Base-by-base conservation (phyloP, 2,888 invertebrate genomes). In the Syritta pipiens region DNA sequence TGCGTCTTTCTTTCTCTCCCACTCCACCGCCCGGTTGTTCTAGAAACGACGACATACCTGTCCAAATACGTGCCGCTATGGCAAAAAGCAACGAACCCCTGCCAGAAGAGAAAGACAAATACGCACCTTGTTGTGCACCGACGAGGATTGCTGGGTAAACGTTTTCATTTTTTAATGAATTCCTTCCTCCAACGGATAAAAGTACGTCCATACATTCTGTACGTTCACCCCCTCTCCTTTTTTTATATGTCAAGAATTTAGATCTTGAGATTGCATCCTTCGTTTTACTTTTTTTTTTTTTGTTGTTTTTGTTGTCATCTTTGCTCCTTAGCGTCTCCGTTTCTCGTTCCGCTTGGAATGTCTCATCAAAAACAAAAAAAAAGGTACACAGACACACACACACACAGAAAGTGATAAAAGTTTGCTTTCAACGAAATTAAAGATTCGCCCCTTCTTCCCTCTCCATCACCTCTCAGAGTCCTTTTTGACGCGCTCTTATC, bases 151-250 rank as follows among this genome's bases (percentile, higher is more conserved):
- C 67, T 68, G 30, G 37, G 55, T 57, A 74, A 79, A 79, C 72
- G 79, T 71, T 77, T 71, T 28, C 35, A 20, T 57, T 68, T 68
- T 79, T 49, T 67, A 79, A 79, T 68, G 67, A 79, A 60, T 79
- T 57, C 79, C 44, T 51, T 48, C 9, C 12, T 32, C 26, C 4
- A 59, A 19, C 17, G 28, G 60, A 4, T 46, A 60, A 7, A 24
- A 53, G 4, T 19, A 20, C n/a, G 37, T 6, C 12, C 17, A 37
- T 49, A 28, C 17, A 10, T 4, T 19, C 12, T 49, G 22, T 37
- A 3, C 19, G 5, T 7, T 17, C 12, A 14, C 32, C 42, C n/a
- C 5, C 24, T 44, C 19, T 57, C 40, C 53, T 53, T 4, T 14
- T 17, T 65, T 53, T 60, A 46, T 46, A 30, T 77, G 63, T 55